Evolutionary conservation across 2,797 vertebrate species (phyloP).

Genomic region (Pampus argenteus): DNA sequence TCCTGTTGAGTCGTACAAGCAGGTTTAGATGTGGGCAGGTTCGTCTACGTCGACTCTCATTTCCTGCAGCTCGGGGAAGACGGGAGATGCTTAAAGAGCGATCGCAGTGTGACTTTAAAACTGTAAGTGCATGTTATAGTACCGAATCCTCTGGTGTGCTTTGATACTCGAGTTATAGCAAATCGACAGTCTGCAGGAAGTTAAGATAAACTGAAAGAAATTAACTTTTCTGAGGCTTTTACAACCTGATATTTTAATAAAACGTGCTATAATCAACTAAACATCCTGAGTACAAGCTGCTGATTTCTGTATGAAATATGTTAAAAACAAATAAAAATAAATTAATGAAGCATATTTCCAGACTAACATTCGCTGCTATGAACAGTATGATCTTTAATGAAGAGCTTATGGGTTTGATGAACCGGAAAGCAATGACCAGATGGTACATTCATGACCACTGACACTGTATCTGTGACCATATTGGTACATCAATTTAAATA

Average conservation of each 20-base stretch:
- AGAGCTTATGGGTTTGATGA: slow-evolving; percentile 6
- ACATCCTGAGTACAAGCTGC: too few species aligned
- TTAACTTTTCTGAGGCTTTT: too few species aligned
- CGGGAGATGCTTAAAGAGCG: slow-evolving; percentile 43
- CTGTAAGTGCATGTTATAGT: slow-evolving; percentile 48
- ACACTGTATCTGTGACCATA: not conserved
- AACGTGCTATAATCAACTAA: too few species aligned
- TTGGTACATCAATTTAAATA: slow-evolving; percentile 1
- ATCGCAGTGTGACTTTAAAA: slow-evolving; percentile 49
- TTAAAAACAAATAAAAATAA: not conserved
- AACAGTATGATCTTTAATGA: not conserved
- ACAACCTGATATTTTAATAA: too few species aligned
- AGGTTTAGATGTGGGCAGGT: slow-evolving; percentile 73
- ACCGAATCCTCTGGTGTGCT: slow-evolving; percentile 46
- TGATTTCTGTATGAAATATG: not conserved
- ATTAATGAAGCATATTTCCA: not conserved
- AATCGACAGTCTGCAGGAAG: not conserved
- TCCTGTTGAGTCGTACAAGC: slow-evolving; percentile 61
- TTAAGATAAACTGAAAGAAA: too few species aligned
- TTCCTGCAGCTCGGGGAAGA: slow-evolving; percentile 66
- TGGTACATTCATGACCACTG: slow-evolving; percentile 1
- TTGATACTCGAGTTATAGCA: not conserved
- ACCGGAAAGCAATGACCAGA: slow-evolving; percentile 7
- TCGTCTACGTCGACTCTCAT: slow-evolving; percentile 78
- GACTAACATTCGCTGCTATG: not conserved